Evolutionary conservation across 2,888 invertebrate species (phyloP), one percentile per base, ranked within the genome.

Genomic region (Deilephila elpenor): DNA sequence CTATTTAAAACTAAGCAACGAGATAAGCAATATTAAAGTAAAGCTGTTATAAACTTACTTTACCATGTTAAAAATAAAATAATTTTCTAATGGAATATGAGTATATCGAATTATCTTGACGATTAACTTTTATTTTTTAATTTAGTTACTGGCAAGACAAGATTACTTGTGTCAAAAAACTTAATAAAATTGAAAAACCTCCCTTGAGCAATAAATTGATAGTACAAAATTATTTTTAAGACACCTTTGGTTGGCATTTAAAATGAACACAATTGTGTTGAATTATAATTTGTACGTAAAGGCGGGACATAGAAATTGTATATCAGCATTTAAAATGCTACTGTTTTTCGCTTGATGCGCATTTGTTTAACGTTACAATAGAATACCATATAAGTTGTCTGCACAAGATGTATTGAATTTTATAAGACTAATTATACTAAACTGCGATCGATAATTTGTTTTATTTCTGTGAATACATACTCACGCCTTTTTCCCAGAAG

Each of bases 341-440:
- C 81, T 82, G 80, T 84, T 84, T 74, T 78, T 82, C 83, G 84
- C 84, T 86, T 84, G 82, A 81, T 78, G 82, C 85, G 83, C 79
- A 84, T 87, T 83, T 74, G 76, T 20, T 72, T 67, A 67, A 59
- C 61, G 77, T 85, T 85, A 83, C 85, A 84, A 84, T 81, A 84
- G 82, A 81, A 83, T 85, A 84, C 82, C 79, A 77, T 80, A 76
- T 89, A 87, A 87, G 87, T 89, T 91, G 85, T 85, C 83, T 87
- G 82, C 89, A 89, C 88, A 86, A 86, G 84, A 85, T 88, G 86
- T 92, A 91, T 88, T 89, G 87, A 90, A 89, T 91, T 91, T 91
- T 91, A 90, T 92, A 93, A 93, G 92, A 91, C 89, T 92, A 92
- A 92, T 86, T 84, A 86, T 86, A 89, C 80, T 89, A 81, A 87